These are phyloP conservation scores for Gambelia wislizenii DNA, from an alignment of 2,797 vertebrate genomes.

Conservation along the genomic window DNA sequence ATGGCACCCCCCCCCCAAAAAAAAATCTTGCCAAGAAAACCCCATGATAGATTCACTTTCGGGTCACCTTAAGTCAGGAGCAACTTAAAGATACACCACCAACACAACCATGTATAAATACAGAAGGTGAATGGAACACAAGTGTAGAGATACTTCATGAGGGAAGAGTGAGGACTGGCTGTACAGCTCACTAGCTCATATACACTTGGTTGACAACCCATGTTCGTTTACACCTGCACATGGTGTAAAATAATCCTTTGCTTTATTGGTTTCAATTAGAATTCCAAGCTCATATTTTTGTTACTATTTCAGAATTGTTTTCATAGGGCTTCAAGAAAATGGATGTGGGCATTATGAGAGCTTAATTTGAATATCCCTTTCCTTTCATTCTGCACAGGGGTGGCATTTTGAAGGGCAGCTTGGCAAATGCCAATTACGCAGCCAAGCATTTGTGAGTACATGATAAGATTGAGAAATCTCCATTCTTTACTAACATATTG, in stretches of 20 bases:
- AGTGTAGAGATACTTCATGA: neutral
- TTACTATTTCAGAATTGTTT: conserved; percentile 5
- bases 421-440: conserved; percentile 21
- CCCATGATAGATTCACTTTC: too few species aligned
- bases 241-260: neutral
- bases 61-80: too few species aligned
- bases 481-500: conserved; percentile 4
- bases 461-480: conserved; percentile 32
- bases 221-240: neutral
- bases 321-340: conserved; percentile 1
- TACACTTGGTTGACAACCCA: neutral
- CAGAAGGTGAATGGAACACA: neutral
- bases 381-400: neutral
- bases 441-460: conserved; percentile 1
- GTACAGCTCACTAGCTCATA: neutral
- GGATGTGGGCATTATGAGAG: neutral
- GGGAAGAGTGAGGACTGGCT: neutral
- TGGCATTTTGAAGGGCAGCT: conserved; percentile 15
- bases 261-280: neutral
- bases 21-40: too few species aligned
- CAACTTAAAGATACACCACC: too few species aligned
- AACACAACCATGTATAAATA: neutral
- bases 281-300: neutral
- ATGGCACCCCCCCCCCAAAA: too few species aligned
- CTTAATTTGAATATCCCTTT: conserved; percentile 11